These are phyloP conservation scores for Adoxophyes honmai DNA, from an alignment of 1,140 invertebrate genomes.

Conservation along the genomic window DNA sequence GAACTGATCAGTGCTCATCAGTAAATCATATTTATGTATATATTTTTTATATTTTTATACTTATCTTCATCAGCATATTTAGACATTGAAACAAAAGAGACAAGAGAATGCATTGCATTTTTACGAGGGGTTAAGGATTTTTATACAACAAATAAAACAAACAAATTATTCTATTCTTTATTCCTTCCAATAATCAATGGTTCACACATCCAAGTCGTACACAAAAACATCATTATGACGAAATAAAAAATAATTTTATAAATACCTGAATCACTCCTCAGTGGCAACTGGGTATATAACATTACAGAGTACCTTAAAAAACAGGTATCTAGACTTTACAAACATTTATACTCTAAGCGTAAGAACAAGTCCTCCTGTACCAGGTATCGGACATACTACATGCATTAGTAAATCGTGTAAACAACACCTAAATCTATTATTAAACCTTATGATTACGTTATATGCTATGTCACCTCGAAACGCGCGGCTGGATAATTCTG, in stretches of 20 bases:
- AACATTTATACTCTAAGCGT: conserved; percentile 36
- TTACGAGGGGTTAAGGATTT: no score
- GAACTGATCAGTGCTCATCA: no score
- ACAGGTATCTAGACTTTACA: conserved; percentile 41
- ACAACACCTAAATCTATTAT: conserved; percentile 10
- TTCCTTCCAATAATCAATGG: conserved; percentile 38
- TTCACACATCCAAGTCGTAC: conserved; percentile 51
- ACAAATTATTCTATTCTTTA: conserved; percentile 19
- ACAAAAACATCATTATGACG: conserved; percentile 40
- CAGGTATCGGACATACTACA: conserved; percentile 1
- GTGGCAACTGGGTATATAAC: conserved; percentile 59
- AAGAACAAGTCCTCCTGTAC: conserved; percentile 20
- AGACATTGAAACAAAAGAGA: no score
- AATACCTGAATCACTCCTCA: conserved; percentile 72
- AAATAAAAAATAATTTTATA: conserved; percentile 58
- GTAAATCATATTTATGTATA: no score
- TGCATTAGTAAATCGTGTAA: not conserved
- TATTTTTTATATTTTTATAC: no score
- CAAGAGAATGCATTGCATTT: no score
- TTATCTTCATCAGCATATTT: no score
- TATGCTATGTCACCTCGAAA: conserved; percentile 69
- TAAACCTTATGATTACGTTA: conserved; percentile 36
- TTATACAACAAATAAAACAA: conserved; percentile 14
- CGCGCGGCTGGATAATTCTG: conserved; percentile 28
- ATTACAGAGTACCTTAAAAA: conserved; percentile 52